Evolutionary conservation across 2,113 vertebrate species (phyloP).

Genomic region (Falcunculus frontatus): DNA sequence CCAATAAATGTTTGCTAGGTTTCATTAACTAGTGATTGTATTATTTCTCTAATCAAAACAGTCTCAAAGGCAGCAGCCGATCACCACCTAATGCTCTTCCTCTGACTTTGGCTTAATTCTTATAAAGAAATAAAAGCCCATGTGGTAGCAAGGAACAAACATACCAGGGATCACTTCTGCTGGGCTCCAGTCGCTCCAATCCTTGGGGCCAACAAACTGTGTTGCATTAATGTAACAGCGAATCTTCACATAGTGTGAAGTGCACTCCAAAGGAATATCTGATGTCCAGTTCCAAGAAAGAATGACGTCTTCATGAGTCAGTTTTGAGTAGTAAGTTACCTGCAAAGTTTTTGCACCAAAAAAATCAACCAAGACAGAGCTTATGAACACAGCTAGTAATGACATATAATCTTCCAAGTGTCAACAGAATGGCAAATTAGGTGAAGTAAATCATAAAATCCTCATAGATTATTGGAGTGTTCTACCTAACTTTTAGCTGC

Average conservation of each 20-base stretch:
- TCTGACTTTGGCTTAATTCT: not conserved
- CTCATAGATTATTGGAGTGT: not conserved
- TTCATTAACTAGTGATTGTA: not conserved
- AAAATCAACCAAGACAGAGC: not conserved
- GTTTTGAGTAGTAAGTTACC: slow-evolving; percentile 51
- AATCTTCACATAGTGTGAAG: slow-evolving; percentile 63
- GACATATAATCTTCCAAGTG: not conserved
- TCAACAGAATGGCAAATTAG: not conserved
- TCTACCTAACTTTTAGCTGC: not conserved
- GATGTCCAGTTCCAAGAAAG: slow-evolving; percentile 75
- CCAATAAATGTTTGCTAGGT: not conserved
- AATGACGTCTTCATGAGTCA: slow-evolving; percentile 18
- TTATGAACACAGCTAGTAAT: not conserved
- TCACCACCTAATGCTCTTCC: not conserved
- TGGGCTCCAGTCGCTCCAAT: slow-evolving; percentile 75
- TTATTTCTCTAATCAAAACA: not conserved
- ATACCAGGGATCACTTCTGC: slow-evolving; percentile 63
- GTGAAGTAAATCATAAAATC: not conserved
- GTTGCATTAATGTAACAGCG: slow-evolving; percentile 54
- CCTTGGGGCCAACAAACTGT: slow-evolving; percentile 56
- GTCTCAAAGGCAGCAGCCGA: not conserved
- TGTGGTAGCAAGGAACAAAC: not conserved
- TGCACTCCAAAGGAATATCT: slow-evolving; percentile 73
- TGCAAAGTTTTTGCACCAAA: not conserved
- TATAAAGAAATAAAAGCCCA: not conserved